Evolutionary conservation across 2,888 invertebrate genomes (phyloP).

Genomic region (Leptopterna dolabrata): DNA sequence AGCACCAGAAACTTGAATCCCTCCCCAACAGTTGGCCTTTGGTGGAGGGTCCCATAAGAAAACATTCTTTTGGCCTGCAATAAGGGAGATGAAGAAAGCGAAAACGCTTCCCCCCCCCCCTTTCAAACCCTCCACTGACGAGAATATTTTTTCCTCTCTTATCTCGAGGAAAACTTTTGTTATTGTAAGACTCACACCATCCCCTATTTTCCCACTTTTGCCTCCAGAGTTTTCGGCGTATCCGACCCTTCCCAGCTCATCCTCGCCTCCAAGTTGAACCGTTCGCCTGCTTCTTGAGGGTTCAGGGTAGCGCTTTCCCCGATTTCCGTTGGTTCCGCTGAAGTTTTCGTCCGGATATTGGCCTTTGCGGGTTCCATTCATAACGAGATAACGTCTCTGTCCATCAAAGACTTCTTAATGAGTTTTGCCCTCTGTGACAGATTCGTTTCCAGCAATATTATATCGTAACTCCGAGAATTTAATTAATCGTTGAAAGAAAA

Average conservation of each 20-base stretch:
- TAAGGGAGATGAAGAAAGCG: not conserved
- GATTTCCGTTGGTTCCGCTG: not conserved
- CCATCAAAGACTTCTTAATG: not conserved
- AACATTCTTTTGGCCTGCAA: not conserved
- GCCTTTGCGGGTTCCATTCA: not conserved
- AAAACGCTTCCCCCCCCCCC: not conserved
- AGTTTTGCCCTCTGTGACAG: not conserved
- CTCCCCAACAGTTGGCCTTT: not conserved
- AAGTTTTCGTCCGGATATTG: slow-evolving; percentile 7
- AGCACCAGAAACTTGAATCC: not conserved
- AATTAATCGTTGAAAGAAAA: too few relatives aligned
- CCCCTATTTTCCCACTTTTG: not conserved
- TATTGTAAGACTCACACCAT: not conserved
- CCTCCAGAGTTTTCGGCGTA: not conserved
- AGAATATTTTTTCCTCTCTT: not conserved
- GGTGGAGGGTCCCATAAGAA: not conserved
- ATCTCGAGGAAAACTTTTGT: slow-evolving; percentile 1
- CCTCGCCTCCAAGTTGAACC: not conserved
- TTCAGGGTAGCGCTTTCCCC: not conserved
- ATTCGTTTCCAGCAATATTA: not conserved
- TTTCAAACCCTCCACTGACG: not conserved
- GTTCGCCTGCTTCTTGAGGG: not conserved
- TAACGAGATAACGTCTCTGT: not conserved
- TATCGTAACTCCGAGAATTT: too few relatives aligned
- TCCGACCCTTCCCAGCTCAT: not conserved